Evolutionary conservation across 1,140 invertebrate species (phyloP), one percentile per base, ranked within the genome.

Genomic region (Sinonovacula constricta): DNA sequence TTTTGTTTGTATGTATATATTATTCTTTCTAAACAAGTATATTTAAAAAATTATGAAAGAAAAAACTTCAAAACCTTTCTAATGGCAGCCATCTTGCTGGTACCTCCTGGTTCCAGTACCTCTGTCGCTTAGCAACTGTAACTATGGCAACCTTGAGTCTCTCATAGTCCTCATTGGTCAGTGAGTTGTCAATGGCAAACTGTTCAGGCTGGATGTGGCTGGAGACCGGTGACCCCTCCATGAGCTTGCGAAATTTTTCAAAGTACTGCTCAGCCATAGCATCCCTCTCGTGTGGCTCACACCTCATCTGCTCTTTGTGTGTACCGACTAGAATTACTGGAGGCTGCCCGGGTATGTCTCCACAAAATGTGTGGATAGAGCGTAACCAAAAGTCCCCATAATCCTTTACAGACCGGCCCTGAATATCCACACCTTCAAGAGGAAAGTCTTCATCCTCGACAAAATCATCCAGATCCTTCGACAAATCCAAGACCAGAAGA

Each of bases 361-460:
- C 75, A 28, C 66, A 78, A 33, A 78, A 70, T 4, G 74, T 77
- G 39, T 78, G 75, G 34, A 78, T 68, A 0, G 75, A 78, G 18
- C 67, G 24, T 14, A 78, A 36, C 75, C 75, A 78, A 28, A 78
- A 70, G n/a, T 69, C 57, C 12, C 65, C 66, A 34, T 62, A 69
- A 68, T 69, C 66, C 28, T 63, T 69, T 4, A 69, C 75, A 5
- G 14, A 14, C 7, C 45, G 36, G 7, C 75, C 67, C 39, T 78
- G 66, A 7, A 69, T 51, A 22, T 69, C 66, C 24, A 30, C 51
- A 69, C 53, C 31, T 28, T 78, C 30, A 3, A 78, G 26, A 0
- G 75, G 75, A 53, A 69, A 78, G 18, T 78, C 75, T 26, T 68
- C 59, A 34, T 78, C 75, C 28, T 24, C 56, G 33, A 70, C 57